Percentiles rank a stretch among this genome's conserved stretches.
Conservation (phyloP, 2,113 vertebrate species). For the Epinephelus moara region DNA sequence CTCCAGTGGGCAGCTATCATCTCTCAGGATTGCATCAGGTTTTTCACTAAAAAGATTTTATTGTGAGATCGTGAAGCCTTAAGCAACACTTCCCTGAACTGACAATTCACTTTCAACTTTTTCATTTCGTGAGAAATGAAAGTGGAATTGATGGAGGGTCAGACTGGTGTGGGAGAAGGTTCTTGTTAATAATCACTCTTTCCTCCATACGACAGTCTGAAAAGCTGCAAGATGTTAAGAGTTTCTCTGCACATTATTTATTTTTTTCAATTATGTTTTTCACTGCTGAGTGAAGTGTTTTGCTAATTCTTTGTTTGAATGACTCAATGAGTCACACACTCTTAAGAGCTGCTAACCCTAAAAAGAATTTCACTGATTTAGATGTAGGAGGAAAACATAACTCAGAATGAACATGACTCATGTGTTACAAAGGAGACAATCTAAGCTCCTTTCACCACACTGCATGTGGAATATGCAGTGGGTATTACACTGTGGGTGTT, state of each 20-base stretch:
- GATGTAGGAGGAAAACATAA: slow-evolving; percentile 1
- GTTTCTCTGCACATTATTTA: too few relatives aligned
- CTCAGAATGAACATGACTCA: neutral
- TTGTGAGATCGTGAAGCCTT: neutral
- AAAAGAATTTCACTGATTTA: neutral
- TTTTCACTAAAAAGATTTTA: neutral
- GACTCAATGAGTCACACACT: neutral
- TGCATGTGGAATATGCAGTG: neutral
- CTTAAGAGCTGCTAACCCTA: slow-evolving; percentile 16
- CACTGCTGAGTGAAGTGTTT: neutral
- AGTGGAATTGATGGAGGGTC: neutral
- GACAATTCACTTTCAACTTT: slow-evolving; percentile 14
- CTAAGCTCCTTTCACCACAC: neutral
- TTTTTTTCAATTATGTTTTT: neutral
- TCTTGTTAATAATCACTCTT: neutral
- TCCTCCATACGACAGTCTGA: neutral
- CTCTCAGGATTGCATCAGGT: slow-evolving; percentile 36
- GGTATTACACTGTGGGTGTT: neutral
- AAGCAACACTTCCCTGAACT: slow-evolving; percentile 3
- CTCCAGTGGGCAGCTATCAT: slow-evolving; percentile 8
- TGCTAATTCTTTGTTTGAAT: slow-evolving; percentile 6
- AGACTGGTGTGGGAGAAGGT: neutral
- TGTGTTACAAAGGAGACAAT: neutral
- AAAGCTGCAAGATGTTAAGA: neutral
- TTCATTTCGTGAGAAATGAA: neutral